phyloP scores from a whole-genome alignment of 2,797 vertebrate species.

The Lutjanus campechanus region DNA sequence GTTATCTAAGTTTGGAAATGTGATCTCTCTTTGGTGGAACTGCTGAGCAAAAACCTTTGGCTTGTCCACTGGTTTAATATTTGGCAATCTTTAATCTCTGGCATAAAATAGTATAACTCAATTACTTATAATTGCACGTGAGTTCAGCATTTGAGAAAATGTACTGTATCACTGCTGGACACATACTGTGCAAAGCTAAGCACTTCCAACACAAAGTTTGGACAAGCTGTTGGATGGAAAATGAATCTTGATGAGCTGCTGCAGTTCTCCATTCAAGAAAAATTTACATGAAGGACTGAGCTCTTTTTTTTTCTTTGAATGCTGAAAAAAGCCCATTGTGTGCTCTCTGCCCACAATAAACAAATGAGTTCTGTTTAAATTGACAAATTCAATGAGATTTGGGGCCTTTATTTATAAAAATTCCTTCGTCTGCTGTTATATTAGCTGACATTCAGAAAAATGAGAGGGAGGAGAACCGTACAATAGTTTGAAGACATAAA shows the following conservation, averaged over 20 bases:
- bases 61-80: background rate
- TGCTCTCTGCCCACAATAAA: slow-evolving; percentile 42
- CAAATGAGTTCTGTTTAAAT: slow-evolving; percentile 62
- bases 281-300: slow-evolving; percentile 51
- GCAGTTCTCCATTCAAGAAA: slow-evolving; percentile 55
- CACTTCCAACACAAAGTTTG: slow-evolving; percentile 25
- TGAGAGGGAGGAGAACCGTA: slow-evolving; percentile 16
- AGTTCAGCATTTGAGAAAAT: background rate
- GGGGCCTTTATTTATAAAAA: slow-evolving; percentile 24
- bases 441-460: slow-evolving; percentile 53
- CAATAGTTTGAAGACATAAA: slow-evolving; percentile 41
- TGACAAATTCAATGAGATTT: slow-evolving; percentile 41
- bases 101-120: background rate
- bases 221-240: slow-evolving; percentile 5
- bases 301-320: slow-evolving; percentile 34
- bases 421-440: slow-evolving; percentile 31
- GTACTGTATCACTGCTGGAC: background rate
- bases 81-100: background rate
- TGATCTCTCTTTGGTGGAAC: background rate
- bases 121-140: background rate
- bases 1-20: background rate
- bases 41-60: too few relatives aligned
- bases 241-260: slow-evolving; percentile 49
- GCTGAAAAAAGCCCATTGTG: slow-evolving; percentile 62
- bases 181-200: slow-evolving; percentile 3